Evolutionary conservation across 2,797 vertebrate genomes (phyloP).

Genomic region (Chromobotia macracanthus): DNA sequence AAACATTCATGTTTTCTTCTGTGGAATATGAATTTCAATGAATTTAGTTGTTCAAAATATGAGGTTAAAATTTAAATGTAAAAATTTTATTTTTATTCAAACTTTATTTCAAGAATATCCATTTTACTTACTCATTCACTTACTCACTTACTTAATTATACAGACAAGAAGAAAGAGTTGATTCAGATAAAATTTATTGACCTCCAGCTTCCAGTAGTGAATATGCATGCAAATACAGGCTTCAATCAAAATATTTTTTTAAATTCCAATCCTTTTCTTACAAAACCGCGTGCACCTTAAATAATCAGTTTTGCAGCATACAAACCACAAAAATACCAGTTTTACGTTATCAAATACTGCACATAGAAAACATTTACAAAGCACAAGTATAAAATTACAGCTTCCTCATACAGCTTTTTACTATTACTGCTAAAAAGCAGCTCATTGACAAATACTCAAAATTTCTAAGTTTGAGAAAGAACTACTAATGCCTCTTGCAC

Average conservation of each 20-base stretch:
- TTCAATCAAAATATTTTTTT: constrained; percentile 77
- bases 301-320: constrained; percentile 92
- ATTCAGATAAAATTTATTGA: constrained; percentile 90
- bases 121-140: too few species aligned
- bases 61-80: too few species aligned
- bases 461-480: not conserved
- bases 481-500: not conserved
- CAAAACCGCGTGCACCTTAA: constrained; percentile 88
- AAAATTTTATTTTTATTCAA: too few species aligned
- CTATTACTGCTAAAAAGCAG: constrained; percentile 19
- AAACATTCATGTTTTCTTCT: too few species aligned
- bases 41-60: too few species aligned
- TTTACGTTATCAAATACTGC: constrained; percentile 95
- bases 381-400: constrained; percentile 93
- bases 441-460: constrained; percentile 4
- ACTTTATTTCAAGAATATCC: too few species aligned
- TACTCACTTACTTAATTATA: too few species aligned
- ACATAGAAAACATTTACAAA: constrained; percentile 95
- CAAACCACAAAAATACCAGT: constrained; percentile 96
- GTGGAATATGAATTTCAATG: too few species aligned
- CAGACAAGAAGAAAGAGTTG: constrained; percentile 54
- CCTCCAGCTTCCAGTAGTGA: constrained; percentile 86
- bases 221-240: constrained; percentile 98
- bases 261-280: constrained; percentile 73
- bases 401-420: constrained; percentile 62